A percentile compares a stretch with the other conserved stretches of the same genome.
Conservation (phyloP, 1,140 invertebrate genomes). For the Drosophila persimilis region DNA sequence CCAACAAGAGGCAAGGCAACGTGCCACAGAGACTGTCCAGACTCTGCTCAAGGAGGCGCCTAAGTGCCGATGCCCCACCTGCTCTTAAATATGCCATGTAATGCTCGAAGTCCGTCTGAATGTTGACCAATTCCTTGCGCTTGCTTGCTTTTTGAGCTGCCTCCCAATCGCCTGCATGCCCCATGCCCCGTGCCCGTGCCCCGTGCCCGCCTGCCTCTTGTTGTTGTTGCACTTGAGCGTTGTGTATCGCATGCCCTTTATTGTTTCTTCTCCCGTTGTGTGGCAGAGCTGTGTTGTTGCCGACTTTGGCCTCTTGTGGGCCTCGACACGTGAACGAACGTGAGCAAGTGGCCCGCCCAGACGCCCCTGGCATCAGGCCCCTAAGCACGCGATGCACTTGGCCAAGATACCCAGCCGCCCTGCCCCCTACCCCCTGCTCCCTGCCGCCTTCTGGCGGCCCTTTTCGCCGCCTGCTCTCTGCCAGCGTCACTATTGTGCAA, state of each 20-base stretch:
- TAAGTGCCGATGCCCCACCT: too few relatives aligned
- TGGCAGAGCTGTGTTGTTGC: too few relatives aligned
- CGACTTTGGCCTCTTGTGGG: conserved; percentile 28
- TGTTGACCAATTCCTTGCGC: conserved; percentile 49
- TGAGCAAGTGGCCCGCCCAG: conserved; percentile 49
- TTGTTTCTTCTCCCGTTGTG: conserved; percentile 16
- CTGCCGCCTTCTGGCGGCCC: conserved; percentile 24
- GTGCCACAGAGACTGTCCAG: too few relatives aligned
- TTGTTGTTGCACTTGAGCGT: conserved; percentile 52
- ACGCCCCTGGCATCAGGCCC: conserved; percentile 44
- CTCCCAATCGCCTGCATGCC: too few relatives aligned
- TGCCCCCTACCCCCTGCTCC: too few relatives aligned
- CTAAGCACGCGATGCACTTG: conserved; percentile 77
- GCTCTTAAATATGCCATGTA: conserved; percentile 18
- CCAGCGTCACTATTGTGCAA: conserved; percentile 21
- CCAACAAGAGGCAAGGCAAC: too few relatives aligned
- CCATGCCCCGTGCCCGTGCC: too few relatives aligned
- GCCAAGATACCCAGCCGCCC: conserved; percentile 57
- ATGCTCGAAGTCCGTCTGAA: conserved; percentile 36
- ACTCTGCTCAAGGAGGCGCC: too few relatives aligned
- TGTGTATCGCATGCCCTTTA: conserved; percentile 46
- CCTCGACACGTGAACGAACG: conserved; percentile 58
- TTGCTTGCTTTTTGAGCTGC: conserved; percentile 32
- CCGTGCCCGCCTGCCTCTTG: not conserved
- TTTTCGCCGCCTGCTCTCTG: conserved; percentile 16